Evolutionary conservation across 2,797 vertebrate species (phyloP).

Genomic region (Heliangelus exortis): DNA sequence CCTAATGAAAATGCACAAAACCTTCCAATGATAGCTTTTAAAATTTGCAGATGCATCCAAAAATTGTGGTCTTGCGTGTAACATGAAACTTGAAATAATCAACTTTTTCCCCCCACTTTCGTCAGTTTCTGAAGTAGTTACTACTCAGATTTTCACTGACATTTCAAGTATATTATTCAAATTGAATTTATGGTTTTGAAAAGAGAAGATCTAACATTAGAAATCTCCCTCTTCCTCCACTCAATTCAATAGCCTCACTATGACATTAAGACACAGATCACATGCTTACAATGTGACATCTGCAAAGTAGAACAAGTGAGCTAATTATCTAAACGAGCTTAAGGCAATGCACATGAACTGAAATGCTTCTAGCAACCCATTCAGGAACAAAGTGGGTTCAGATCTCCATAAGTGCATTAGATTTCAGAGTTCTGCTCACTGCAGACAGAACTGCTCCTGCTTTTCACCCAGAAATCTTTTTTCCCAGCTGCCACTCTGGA

Average conservation of each 20-base stretch:
- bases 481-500: background rate
- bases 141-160: background rate
- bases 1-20: background rate
- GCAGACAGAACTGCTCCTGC: rapidly evolving
- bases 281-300: background rate
- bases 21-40: background rate
- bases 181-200: background rate
- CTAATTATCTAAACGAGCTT: background rate
- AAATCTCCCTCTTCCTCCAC: background rate
- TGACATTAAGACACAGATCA: background rate
- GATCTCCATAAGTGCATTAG: background rate
- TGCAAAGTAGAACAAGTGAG: background rate
- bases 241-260: background rate
- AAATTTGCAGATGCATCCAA: background rate
- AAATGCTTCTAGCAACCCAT: background rate
- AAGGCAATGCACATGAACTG: background rate
- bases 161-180: background rate
- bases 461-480: background rate
- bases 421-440: background rate
- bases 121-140: background rate
- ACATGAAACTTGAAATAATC: background rate
- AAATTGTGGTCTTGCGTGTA: background rate
- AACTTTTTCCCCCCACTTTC: rapidly evolving
- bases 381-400: background rate
- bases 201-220: background rate